Percentiles rank a stretch among this genome's conserved stretches.
Evolutionary conservation across 2,113 vertebrate species (phyloP).

Genomic region (Sceloporus undulatus): DNA sequence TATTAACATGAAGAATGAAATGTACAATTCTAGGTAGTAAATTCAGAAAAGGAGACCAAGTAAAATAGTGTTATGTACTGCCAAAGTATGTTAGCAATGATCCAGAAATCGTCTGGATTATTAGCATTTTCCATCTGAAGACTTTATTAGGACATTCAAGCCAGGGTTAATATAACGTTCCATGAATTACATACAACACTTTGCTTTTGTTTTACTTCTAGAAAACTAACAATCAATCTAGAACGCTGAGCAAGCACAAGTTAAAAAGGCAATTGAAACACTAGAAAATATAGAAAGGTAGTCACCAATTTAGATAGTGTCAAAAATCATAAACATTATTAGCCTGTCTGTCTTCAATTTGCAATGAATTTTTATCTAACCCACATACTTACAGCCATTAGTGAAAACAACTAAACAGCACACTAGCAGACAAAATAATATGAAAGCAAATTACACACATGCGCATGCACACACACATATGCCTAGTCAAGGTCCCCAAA

Average conservation of each 20-base stretch:
- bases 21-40: not conserved
- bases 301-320: too few relatives aligned
- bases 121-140: not conserved
- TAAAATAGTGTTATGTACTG: not conserved
- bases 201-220: not conserved
- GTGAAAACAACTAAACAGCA: too few relatives aligned
- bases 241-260: not conserved
- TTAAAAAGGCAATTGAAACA: not conserved
- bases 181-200: not conserved
- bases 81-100: not conserved
- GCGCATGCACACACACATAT: not conserved
- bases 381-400: too few relatives aligned
- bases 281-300: too few relatives aligned
- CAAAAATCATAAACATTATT: too few relatives aligned
- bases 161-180: accelerated
- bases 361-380: too few relatives aligned
- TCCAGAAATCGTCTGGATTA: not conserved
- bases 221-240: not conserved
- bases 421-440: not conserved
- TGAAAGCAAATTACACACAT: not conserved
- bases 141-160: not conserved
- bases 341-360: too few relatives aligned
- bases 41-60: slow-evolving; percentile 18
- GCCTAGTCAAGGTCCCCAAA: not conserved
- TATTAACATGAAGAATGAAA: slow-evolving; percentile 32